phyloP scores from a whole-genome alignment of 2,888 invertebrate species.

The Sepiola atlantica region DNA sequence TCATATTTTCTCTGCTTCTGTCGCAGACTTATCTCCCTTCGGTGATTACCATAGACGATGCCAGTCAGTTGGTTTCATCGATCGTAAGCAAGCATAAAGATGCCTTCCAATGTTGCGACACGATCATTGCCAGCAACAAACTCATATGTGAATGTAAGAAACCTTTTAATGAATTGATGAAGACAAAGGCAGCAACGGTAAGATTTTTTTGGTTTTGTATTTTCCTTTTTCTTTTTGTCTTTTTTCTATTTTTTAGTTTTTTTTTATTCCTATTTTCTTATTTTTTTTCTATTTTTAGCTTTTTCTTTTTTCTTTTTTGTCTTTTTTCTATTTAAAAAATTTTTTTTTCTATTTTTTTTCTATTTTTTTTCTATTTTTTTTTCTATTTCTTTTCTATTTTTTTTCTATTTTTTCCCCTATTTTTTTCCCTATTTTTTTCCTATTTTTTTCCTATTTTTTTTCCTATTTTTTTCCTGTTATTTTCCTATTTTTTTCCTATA shows the following conservation, averaged over 20 bases:
- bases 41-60: constrained; percentile 85
- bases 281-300: too few species aligned
- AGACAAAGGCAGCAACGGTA: constrained; percentile 78
- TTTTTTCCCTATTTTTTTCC: too few species aligned
- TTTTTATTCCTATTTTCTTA: not conserved
- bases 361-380: too few species aligned
- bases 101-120: constrained; percentile 76
- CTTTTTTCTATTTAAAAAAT: too few species aligned
- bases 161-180: constrained; percentile 81
- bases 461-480: too few species aligned
- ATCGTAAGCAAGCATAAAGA: constrained; percentile 49
- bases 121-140: constrained; percentile 78
- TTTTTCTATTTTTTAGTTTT: not conserved
- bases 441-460: too few species aligned
- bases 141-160: constrained; percentile 83
- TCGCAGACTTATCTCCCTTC: constrained; percentile 85
- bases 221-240: too few species aligned
- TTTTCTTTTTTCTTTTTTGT: too few species aligned
- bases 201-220: not conserved
- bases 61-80: constrained; percentile 82
- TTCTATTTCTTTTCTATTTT: too few species aligned
- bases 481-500: too few species aligned
- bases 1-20: not conserved
- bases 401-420: too few species aligned
- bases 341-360: too few species aligned